Evolutionary conservation across 2,888 invertebrate genomes (phyloP).

Genomic region (Chaitophorus viminalis): DNA sequence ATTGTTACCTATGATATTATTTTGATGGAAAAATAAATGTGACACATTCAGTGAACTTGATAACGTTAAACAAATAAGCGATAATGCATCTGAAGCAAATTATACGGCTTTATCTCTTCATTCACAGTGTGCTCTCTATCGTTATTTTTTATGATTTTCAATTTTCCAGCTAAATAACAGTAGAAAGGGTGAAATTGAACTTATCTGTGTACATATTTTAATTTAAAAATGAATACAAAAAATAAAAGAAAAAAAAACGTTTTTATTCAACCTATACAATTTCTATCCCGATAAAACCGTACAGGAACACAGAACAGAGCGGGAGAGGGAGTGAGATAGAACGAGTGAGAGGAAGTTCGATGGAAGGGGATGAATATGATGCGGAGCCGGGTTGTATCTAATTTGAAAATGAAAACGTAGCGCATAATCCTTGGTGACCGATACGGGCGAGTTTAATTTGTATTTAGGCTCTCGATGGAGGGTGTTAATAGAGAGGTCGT

Average conservation of each 20-base stretch:
- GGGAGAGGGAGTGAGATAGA: background rate
- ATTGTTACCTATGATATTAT: background rate
- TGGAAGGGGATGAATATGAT: background rate
- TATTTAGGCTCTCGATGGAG: slow-evolving; percentile 61
- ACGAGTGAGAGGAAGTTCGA: background rate
- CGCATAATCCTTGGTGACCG: slow-evolving; percentile 62
- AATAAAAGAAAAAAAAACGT: slow-evolving; percentile 8
- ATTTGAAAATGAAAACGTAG: slow-evolving; percentile 61
- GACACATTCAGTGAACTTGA: background rate
- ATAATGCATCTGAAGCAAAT: slow-evolving; percentile 21
- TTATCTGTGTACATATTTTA: slow-evolving; percentile 54
- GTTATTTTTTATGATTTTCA: slow-evolving; percentile 58
- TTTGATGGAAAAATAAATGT: background rate
- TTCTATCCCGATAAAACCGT: slow-evolving; percentile 46
- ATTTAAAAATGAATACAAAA: slow-evolving; percentile 55
- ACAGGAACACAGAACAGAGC: background rate
- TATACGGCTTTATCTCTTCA: slow-evolving; percentile 45
- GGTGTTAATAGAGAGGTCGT: slow-evolving; percentile 62
- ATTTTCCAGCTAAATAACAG: slow-evolving; percentile 45
- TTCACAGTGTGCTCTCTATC: slow-evolving; percentile 24
- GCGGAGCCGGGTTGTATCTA: slow-evolving; percentile 40
- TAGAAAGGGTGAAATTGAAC: slow-evolving; percentile 45
- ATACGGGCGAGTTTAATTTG: slow-evolving; percentile 62
- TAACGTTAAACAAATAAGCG: background rate
- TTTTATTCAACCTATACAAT: slow-evolving; percentile 52